phyloP scores from a whole-genome alignment of 2,888 invertebrate genomes.

The Junonia oenone region DNA sequence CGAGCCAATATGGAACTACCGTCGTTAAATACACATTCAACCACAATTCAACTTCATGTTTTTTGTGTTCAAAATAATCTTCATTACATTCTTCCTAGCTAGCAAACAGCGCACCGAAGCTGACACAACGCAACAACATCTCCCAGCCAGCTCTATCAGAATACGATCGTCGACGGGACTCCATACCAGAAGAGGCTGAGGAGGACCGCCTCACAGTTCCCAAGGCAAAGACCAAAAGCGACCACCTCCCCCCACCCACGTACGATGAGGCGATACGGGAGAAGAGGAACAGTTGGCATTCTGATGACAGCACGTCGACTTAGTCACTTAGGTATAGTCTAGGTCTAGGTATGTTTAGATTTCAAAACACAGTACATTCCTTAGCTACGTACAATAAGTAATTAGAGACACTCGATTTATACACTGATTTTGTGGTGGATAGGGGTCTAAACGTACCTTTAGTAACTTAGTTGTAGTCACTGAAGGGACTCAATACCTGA shows the following conservation, averaged over 20 bases:
- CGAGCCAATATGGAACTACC: too few relatives aligned
- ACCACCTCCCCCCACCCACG: constrained; percentile 59
- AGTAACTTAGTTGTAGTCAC: too few relatives aligned
- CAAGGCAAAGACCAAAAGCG: constrained; percentile 58
- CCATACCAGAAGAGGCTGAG: constrained; percentile 82
- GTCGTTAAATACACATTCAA: too few relatives aligned
- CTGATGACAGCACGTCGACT: constrained; percentile 70
- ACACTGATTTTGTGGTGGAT: too few relatives aligned
- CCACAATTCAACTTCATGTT: too few relatives aligned
- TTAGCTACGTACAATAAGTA: too few relatives aligned
- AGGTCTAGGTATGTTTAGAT: too few relatives aligned
- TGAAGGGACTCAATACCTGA: constrained; percentile 83
- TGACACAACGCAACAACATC: constrained; percentile 80
- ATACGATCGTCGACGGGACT: constrained; percentile 79
- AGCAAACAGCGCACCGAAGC: constrained; percentile 82
- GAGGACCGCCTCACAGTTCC: constrained; percentile 58
- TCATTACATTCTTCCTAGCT: constrained; percentile 49
- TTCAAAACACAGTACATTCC: too few relatives aligned
- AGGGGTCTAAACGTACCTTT: too few relatives aligned
- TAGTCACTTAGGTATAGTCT: constrained; percentile 33
- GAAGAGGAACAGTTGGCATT: constrained; percentile 74
- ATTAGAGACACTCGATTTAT: too few relatives aligned
- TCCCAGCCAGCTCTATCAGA: constrained; percentile 81
- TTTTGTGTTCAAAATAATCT: too few relatives aligned
- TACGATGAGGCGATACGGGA: constrained; percentile 66